Base-by-base conservation (phyloP, 2,888 invertebrate genomes). In the Chrysina gloriosa region DNA sequence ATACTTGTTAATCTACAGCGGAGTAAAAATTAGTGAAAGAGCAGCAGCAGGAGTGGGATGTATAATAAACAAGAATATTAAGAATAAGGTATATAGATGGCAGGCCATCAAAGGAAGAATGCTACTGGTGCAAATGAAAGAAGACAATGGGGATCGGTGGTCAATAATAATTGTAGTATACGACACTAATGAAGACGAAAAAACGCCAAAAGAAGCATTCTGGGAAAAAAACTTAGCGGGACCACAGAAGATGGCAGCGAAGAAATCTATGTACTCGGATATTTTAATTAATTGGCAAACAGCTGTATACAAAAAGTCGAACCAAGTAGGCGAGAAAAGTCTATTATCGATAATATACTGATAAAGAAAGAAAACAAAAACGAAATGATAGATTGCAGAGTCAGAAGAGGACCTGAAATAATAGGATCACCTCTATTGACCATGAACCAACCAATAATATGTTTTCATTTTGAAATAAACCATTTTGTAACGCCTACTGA, bases 1-100 rank as follows among this genome's bases (percentile, higher is more conserved):
- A 11, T 14, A 45, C 19, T 45, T 45, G 45, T 45, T 45, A n/a
- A 45, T 45, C 7, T 45, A 45, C 19, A 45, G 45, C 14, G 45
- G 45, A 45, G 19, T 45, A n/a, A 19, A 45, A 11, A 4, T 11
- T n/a, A 45, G 14, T 45, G 19, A n/a, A 45, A 45, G 11, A n/a
- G 27, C 16, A n/a, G 31, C 31, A 1, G 21, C 54, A 9, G 29
- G 29, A n/a, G 29, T 5, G 9, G 45, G 45, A 54, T 29, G 31
- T 16, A 29, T n/a, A 29, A 4, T 54, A 27, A 5, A 34, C 23
- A 21, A 21, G n/a, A 58, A 34, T 14, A 23, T 34, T n/a, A 36
- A 14, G 7, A 14, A 14, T n/a, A 31, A 11, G 7, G 3, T 56
- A 16, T 34, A 6, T 21, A 7, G n/a, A 1, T 58, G 42, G 42